These are phyloP conservation scores for Leptocoma aspasia DNA, from an alignment of 2,113 vertebrate genomes.

Conservation along the genomic window DNA sequence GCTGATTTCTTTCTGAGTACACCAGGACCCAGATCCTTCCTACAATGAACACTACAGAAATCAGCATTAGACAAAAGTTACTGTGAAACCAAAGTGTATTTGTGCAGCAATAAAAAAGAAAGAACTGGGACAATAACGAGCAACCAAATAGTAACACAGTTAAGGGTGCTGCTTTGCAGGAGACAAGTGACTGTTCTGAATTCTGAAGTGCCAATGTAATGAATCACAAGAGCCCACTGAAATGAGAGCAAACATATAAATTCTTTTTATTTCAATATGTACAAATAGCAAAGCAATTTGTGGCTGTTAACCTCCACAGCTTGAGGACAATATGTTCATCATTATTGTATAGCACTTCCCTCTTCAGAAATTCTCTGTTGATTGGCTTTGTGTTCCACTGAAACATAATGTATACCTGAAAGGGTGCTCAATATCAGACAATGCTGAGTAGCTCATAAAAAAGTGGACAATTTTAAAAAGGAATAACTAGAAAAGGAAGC, in stretches of 20 bases:
- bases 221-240: conserved; percentile 51
- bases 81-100: conserved; percentile 5
- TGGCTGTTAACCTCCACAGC: conserved; percentile 34
- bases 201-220: conserved; percentile 31
- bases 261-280: conserved; percentile 9
- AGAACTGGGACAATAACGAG: conserved; percentile 15
- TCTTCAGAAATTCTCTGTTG: not conserved
- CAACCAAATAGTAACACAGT: not conserved
- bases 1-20: not conserved
- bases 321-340: conserved; percentile 5
- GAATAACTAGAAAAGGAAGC: not conserved
- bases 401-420: not conserved
- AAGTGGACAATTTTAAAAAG: not conserved
- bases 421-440: not conserved
- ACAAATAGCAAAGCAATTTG: conserved; percentile 40
- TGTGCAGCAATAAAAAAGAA: conserved; percentile 10
- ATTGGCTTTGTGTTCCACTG: not conserved
- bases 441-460: not conserved
- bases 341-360: not conserved
- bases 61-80: not conserved
- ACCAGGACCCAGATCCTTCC: not conserved
- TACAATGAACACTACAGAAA: not conserved
- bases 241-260: conserved; percentile 42
- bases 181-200: conserved; percentile 41
- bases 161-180: conserved; percentile 30